phyloP scores from a whole-genome alignment of 64 coral and sea anemone species.

The Astreopora myriophthalma region DNA sequence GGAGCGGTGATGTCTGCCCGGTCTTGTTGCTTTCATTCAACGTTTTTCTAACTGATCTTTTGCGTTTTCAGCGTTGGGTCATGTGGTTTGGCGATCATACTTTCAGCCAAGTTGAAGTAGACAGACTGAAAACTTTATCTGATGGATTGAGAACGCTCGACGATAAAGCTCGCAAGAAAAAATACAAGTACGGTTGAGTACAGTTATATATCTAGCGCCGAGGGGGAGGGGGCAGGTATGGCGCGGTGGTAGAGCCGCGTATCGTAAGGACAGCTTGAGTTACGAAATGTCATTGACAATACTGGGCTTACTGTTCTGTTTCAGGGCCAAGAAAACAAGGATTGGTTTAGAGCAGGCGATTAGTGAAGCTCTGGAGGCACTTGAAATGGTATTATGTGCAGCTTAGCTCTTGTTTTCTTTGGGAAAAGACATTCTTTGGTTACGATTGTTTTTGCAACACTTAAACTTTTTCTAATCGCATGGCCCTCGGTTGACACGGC shows the following conservation, averaged over 20 bases:
- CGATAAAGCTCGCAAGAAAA: slow-evolving; percentile 96
- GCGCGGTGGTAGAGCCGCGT: no score
- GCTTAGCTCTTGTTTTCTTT: not conserved
- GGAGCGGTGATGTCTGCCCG: no score
- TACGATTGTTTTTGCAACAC: not conserved
- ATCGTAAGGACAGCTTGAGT: no score
- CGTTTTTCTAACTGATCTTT: not conserved
- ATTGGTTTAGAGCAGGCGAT: slow-evolving; percentile 96
- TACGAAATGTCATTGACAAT: no score
- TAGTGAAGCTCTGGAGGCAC: slow-evolving; percentile 90
- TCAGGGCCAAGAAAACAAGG: slow-evolving; percentile 93
- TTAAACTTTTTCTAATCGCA: not conserved
- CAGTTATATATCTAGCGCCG: no score
- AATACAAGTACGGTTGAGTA: slow-evolving; percentile 91
- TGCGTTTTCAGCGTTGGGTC: slow-evolving; percentile 82
- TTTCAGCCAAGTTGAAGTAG: slow-evolving; percentile 97
- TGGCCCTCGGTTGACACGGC: not conserved
- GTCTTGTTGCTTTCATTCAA: no score
- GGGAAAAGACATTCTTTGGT: not conserved
- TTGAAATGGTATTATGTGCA: slow-evolving; percentile 79
- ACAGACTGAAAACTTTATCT: slow-evolving; percentile 87
- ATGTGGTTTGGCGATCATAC: slow-evolving; percentile 99
- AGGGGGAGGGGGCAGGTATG: no score
- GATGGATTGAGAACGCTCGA: slow-evolving; percentile 93
- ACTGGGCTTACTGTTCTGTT: not conserved